These are phyloP conservation scores for Autographa pulchrina DNA, from an alignment of 2,888 invertebrate species.

Conservation along the genomic window DNA sequence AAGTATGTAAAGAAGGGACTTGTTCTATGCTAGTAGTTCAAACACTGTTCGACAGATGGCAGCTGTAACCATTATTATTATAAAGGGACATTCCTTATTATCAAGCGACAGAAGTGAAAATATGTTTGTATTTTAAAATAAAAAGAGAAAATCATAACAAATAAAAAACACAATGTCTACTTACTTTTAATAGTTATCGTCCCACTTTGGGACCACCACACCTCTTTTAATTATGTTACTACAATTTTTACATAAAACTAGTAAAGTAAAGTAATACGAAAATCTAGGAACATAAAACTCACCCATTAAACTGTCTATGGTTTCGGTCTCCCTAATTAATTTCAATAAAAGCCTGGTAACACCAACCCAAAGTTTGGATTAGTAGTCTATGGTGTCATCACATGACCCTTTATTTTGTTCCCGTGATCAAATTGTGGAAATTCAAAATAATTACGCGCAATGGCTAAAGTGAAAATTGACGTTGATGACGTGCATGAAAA, in stretches of 20 bases:
- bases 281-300: too few species aligned
- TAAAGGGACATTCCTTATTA: background rate
- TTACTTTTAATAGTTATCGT: too few species aligned
- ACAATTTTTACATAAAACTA: too few species aligned
- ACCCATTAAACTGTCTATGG: background rate
- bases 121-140: too few species aligned
- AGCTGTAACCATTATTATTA: background rate
- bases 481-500: constrained; percentile 89
- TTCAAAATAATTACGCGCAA: constrained; percentile 90
- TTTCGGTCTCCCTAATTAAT: background rate
- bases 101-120: too few species aligned
- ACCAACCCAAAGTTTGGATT: constrained; percentile 41
- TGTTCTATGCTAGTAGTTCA: background rate
- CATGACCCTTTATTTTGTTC: constrained; percentile 93
- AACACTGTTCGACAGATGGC: background rate
- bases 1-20: too few species aligned
- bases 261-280: too few species aligned
- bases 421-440: constrained; percentile 92
- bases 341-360: constrained; percentile 37
- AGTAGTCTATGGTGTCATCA: constrained; percentile 86
- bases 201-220: too few species aligned
- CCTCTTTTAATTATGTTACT: too few species aligned
- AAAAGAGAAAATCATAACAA: too few species aligned
- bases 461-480: constrained; percentile 88
- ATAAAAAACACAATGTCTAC: too few species aligned